Base-by-base conservation (phyloP, 2,113 vertebrate genomes). In the Agapornis roseicollis region DNA sequence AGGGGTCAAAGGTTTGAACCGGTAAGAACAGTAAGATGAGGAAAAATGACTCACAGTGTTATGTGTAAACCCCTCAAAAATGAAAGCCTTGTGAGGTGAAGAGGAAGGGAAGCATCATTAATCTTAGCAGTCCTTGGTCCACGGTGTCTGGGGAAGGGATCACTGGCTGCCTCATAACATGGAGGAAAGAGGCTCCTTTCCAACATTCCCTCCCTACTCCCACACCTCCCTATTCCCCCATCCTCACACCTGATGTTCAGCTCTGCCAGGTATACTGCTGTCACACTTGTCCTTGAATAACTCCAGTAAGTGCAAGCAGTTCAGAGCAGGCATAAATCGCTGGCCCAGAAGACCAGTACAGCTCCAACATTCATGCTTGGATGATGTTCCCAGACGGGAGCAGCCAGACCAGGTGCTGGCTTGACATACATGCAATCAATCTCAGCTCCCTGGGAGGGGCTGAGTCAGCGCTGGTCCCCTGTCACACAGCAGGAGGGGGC, bases 401-500 rank as follows among this genome's bases (percentile, higher is more conserved):
- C 78, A 94, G 86, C 56, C 27, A 56, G 49, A 44, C 37, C 46
- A 16, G 47, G 61, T 12, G 2, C 61, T 94, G 89, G 41, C 77
- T 89, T 13, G 33, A 74, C 65, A 58, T 18, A 9, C 29, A 71
- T 7, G 5, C 70, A 88, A 88, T 76, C 41, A 68, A 68, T 61
- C n/a, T 56, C 56, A 61, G 6, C 27, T 87, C 87, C 41, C 84
- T 37, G 44, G 47, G 77, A 80, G n/a, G 11, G 25, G 9, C 72
- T 93, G 92, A 94, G 76, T 85, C 71, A 83, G 71, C 19, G 41
- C 73, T 68, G 68, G 50, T 33, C 44, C 7, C 44, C 20, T 0
- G 0, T 15, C 61, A 65, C 2, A 3, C 2, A 2, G 7, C 0
- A 0, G 35, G 44, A 77, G 16, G 53, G 31, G 22, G 29, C 18